Evolutionary conservation across 2,113 vertebrate genomes (phyloP), one percentile per base, ranked within the genome.

Genomic region (Myotis davidii): DNA sequence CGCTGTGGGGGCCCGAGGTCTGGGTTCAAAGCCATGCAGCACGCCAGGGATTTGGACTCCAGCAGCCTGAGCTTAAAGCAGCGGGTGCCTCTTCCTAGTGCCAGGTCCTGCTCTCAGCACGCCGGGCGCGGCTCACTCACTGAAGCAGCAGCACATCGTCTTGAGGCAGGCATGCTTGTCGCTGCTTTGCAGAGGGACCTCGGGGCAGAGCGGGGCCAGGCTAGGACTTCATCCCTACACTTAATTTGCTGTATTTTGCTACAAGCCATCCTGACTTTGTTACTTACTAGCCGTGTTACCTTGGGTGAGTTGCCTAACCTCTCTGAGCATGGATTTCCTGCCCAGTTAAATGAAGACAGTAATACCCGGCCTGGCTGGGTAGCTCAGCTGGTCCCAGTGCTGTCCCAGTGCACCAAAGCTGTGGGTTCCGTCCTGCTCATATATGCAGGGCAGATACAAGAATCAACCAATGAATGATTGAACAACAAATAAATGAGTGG

Each of bases 141-240:
- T 10, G 56, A 23, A 32, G 14, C 6, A 0, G 20, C 10, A 1
- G 5, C 29, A 4, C 6, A 3, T 50, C 34, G 17, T 11, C 3
- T 0, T 7, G 50, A 61, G 45, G 23, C 70, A 56, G 2, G 54
- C 3, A 1, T 29, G 6, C 16, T 23, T 23, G 2, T 6, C 0
- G 32, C 20, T 18, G 0, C 34, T 17, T 12, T 34, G 0, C 2
- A 23, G n/a, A 29, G 9, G n/a, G 52, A 20, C 18, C 0, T 34
- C 0, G 1, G 8, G 37, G 29, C 25, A n/a, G 9, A 93, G 56
- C 45, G 8, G 23, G 1, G 6, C 32, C 20, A 2, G 18, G n/a
- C 52, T 45, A 11, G 11, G 3, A 1, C 39, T n/a, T 70, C 5
- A 29, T 18, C 21, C 14, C 18, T 27, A 0, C 0, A 1, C 25